Base-by-base conservation (phyloP, 1,140 invertebrate genomes). In the Drosophila hydei region DNA sequence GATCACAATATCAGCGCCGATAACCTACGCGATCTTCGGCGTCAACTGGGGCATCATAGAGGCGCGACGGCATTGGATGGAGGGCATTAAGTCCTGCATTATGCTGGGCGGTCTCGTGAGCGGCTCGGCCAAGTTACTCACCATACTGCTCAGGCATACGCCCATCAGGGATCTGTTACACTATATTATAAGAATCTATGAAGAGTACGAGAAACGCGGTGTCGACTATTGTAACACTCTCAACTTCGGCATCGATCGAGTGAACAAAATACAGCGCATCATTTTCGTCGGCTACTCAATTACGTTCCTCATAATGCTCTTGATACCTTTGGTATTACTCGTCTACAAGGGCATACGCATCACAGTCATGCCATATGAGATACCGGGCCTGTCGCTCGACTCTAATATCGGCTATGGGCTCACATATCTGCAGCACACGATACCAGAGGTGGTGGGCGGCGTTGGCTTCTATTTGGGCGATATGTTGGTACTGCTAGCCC, bases 391-490 rank as follows among this genome's bases (percentile, higher is more conserved):
- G 1, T 27, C 72, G 4, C 25, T 78, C 1, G 69, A 89, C 3
- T 62, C 47, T 0, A 79, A 70, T n/a, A 1, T 51, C 1, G 63
- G 64, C 7, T 89, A 71, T 7, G 4, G 12, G 0, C 16, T 79
- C 2, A 88, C 78, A 3, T 84, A 70, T 27, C 1, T 83, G 3
- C 16, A 73, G 1, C 84, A 88, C 6, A 2, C 72, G 54, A 6
- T 83, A 0, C 38, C 72, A 0, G 68, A 79, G 16, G 11, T 50
- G 0, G 51, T 88, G 7, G 45, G 33, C 21, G 84, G 62, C 0
- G 38, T 79, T 8, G 84, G 84, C 0, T 79, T 83, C 12, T 88
- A 77, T 56, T 59, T 47, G 1, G 79, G 68, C 0, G 83, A 88
- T 38, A 48, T 88, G 40, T 47, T 69, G 61, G 87, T 12, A 7